Evolutionary conservation across 2,797 vertebrate genomes (phyloP).

Genomic region (Triplophysa yarkandensis): DNA sequence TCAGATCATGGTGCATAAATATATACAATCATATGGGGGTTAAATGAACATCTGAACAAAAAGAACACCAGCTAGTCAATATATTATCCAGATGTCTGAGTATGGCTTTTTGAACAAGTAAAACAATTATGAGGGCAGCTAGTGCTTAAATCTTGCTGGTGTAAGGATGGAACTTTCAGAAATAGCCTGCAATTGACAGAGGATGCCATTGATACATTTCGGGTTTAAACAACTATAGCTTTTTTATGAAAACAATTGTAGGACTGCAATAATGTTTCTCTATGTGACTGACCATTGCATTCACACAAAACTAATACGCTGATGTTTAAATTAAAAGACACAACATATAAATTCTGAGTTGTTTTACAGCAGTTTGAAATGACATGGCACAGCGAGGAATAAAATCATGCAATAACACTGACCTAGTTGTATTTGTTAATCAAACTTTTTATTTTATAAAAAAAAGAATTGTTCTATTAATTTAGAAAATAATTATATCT

Average conservation of each 20-base stretch:
- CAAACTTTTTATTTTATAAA: no score
- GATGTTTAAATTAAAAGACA: slow-evolving; percentile 3
- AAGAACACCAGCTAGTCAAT: slow-evolving; percentile 41
- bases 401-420: slow-evolving; percentile 42
- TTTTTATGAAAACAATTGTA: slow-evolving; percentile 7
- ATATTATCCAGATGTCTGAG: slow-evolving; percentile 18
- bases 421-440: neutral
- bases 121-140: neutral
- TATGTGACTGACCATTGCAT: slow-evolving; percentile 22
- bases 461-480: no score
- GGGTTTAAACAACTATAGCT: neutral
- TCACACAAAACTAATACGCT: slow-evolving; percentile 20
- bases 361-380: slow-evolving; percentile 32
- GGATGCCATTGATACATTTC: slow-evolving; percentile 1
- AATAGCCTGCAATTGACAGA: neutral
- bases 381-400: slow-evolving; percentile 39
- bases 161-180: no score
- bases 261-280: slow-evolving; percentile 45
- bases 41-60: slow-evolving; percentile 14
- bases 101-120: neutral
- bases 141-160: neutral
- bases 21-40: slow-evolving; percentile 8
- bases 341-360: neutral
- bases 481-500: no score
- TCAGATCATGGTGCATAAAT: slow-evolving; percentile 12